Percentiles rank a stretch among this genome's conserved stretches.
Evolutionary conservation across 2,888 invertebrate species (phyloP).

Genomic region (Leptinotarsa juncta): DNA sequence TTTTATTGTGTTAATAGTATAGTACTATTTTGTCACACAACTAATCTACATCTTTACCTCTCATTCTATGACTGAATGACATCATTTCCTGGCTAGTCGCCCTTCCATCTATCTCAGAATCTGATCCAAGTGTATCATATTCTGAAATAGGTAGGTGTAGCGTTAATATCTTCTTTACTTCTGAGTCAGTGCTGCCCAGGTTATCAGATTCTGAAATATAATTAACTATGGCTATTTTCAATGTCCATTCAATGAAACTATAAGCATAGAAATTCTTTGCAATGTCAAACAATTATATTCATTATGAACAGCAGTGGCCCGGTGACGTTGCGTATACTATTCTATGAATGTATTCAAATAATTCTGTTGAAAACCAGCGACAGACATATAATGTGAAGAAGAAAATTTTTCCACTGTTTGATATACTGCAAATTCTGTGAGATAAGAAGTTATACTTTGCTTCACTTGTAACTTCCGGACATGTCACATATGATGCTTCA

Average conservation of each 20-base stretch:
- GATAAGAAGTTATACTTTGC: too few species aligned
- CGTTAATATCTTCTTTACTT: conserved; percentile 93
- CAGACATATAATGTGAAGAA: too few species aligned
- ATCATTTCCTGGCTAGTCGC: conserved; percentile 72
- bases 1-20: too few species aligned
- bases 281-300: not conserved
- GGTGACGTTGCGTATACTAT: conserved; percentile 22
- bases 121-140: conserved; percentile 86
- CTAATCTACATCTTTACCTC: conserved; percentile 57
- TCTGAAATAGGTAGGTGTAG: conserved; percentile 94
- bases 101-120: conserved; percentile 82
- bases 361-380: too few species aligned
- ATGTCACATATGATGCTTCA: too few species aligned
- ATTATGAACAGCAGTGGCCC: conserved; percentile 59
- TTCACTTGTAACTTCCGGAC: too few species aligned
- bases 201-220: conserved; percentile 86
- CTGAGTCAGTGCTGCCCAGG: conserved; percentile 94
- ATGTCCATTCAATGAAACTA: not conserved
- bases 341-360: too few species aligned
- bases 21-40: conserved; percentile 22
- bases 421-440: too few species aligned
- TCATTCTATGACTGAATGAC: conserved; percentile 68
- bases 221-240: conserved; percentile 40
- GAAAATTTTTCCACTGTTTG: too few species aligned
- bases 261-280: not conserved